Evolutionary conservation across 2,113 vertebrate species (phyloP), one percentile per base, ranked within the genome.

Genomic region (Syngnathus floridae): DNA sequence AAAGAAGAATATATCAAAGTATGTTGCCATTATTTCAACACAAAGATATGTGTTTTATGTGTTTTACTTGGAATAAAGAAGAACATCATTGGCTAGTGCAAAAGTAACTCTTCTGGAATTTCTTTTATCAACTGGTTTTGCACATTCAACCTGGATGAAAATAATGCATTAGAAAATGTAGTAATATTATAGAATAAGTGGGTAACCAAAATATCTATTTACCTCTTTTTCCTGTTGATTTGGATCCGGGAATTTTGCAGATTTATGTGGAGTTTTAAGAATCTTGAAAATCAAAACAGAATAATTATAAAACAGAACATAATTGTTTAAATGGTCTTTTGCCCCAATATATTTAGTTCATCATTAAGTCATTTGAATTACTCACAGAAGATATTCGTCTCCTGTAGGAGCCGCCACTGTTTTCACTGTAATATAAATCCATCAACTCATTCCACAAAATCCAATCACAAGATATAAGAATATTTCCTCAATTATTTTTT

Each of bases 101-200:
- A 92, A 92, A 73, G 90, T 92, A 81, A 92, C 91, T 88, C 91
- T 86, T 64, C 85, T 82, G n/a, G 89, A 92, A 66, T 55, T 84
- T 63, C 90, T 87, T 38, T 80, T 90, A 65, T 91, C 90, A 14
- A 74, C 64, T 4, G 82, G 74, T 62, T 84, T 89, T 38, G 49
- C 45, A 67, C 48, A 67, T 67, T 90, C 86, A 71, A 88, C 86
- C 91, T 92, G 35, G 11, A 48, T 36, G 0, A 67, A 64, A 65
- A 68, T n/a, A 59, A 36, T 22, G 37, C 26, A 35, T 48, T 6
- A 12, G 1, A 62, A 31, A 49, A 10, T 12, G 0, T 16, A 21
- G 0, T 0, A 55, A 14, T 13, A 1, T 45, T 19, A 17, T 22
- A 60, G 31, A 12, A 31, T 48, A 49, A 55, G 22, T 52, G 31